These are phyloP conservation scores for Laterallus jamaicensis DNA, from an alignment of 2,113 vertebrate species.

Conservation along the genomic window DNA sequence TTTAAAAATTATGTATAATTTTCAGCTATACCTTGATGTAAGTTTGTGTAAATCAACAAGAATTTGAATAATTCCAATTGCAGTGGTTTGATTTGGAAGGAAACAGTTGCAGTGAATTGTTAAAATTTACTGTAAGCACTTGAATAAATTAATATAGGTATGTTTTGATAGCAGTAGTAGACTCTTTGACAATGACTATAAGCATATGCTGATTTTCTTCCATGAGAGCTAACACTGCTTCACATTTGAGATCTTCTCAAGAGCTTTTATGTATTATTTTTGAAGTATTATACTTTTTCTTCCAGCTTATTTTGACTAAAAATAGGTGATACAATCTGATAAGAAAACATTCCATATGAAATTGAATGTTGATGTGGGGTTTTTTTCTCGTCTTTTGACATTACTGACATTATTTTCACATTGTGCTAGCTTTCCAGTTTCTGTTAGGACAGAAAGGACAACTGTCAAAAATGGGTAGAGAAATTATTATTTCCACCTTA, in stretches of 20 bases:
- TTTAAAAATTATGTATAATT: background rate
- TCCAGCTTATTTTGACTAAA: background rate
- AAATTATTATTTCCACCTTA: background rate
- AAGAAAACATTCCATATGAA: background rate
- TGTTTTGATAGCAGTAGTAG: background rate
- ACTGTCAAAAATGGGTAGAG: background rate
- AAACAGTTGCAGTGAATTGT: background rate
- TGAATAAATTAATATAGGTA: slow-evolving; percentile 43
- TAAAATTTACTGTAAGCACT: slow-evolving; percentile 26
- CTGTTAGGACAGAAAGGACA: background rate
- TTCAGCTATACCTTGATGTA: background rate
- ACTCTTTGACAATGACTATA: background rate
- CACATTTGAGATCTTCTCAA: background rate
- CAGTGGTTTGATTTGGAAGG: background rate
- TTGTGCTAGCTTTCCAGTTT: background rate
- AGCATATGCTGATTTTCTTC: background rate
- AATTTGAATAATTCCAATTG: background rate
- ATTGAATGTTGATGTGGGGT: accelerated
- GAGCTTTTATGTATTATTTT: background rate
- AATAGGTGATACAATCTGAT: background rate
- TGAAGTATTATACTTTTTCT: background rate
- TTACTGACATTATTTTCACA: background rate
- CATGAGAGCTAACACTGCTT: background rate
- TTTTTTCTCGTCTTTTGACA: background rate
- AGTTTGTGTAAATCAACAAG: background rate